These are phyloP conservation scores for Lepidocyrtoides sp. DNA, from an alignment of 2,888 invertebrate genomes.

Conservation along the genomic window DNA sequence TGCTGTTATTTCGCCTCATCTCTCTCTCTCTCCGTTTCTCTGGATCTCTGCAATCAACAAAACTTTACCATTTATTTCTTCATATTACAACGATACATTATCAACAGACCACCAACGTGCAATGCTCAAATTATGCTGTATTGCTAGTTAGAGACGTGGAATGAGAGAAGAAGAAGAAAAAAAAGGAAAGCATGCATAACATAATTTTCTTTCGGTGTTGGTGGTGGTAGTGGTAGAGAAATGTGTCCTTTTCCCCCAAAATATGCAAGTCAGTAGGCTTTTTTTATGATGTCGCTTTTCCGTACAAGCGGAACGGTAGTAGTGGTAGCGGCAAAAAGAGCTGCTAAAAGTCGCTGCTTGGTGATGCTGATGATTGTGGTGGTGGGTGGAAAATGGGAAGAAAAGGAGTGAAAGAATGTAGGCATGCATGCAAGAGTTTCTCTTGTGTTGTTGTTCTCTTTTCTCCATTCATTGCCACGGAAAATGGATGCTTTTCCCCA, in stretches of 20 bases:
- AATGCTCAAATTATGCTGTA: constrained; percentile 20
- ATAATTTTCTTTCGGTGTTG: constrained; percentile 19
- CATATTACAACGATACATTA: constrained; percentile 20
- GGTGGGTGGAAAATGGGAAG: constrained; percentile 37
- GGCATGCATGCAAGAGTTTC: constrained; percentile 37
- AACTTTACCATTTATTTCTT: constrained; percentile 32
- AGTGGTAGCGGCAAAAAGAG: not conserved
- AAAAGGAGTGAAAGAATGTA: not conserved
- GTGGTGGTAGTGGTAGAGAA: not conserved
- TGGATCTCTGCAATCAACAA: constrained; percentile 7
- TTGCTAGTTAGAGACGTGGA: constrained; percentile 29
- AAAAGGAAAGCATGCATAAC: constrained; percentile 33
- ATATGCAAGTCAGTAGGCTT: not conserved
- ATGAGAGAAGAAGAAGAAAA: not conserved
- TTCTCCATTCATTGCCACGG: constrained; percentile 55
- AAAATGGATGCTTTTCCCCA: constrained; percentile 72
- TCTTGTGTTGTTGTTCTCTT: constrained; percentile 52
- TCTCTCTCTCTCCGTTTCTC: not conserved
- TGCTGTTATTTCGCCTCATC: constrained; percentile 18
- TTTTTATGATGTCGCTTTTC: constrained; percentile 18
- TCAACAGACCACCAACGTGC: not conserved
- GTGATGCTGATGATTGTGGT: not conserved
- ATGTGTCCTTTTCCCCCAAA: not conserved
- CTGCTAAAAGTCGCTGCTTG: not conserved
- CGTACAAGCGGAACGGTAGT: not conserved